Conservation (phyloP, 2,888 invertebrate genomes). For the Mongoloraphidia duomilia region DNA sequence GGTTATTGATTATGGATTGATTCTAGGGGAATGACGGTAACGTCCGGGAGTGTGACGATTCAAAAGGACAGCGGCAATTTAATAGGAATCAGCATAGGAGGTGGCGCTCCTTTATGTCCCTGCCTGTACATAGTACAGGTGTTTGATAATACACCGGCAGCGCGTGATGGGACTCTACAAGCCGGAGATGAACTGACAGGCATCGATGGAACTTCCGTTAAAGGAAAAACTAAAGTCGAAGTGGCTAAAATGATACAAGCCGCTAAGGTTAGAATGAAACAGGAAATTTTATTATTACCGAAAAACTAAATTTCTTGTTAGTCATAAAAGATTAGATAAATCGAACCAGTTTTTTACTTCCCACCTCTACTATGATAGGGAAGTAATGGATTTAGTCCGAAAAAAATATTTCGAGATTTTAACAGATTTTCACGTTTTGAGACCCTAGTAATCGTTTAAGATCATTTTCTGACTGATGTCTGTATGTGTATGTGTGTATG, state of each 20-base stretch:
- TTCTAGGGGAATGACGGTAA: slow-evolving; percentile 92
- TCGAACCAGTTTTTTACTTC: no score
- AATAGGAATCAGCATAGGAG: slow-evolving; percentile 97
- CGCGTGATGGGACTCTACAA: slow-evolving; percentile 83
- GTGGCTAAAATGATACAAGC: slow-evolving; percentile 99
- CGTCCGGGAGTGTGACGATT: slow-evolving; percentile 80
- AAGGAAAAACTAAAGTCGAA: slow-evolving; percentile 94
- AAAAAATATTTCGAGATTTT: no score
- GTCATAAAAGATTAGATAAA: no score
- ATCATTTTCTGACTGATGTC: no score
- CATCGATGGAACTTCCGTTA: slow-evolving; percentile 82
- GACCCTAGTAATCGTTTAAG: no score
- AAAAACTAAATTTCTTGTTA: no score
- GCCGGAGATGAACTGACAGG: slow-evolving; percentile 95
- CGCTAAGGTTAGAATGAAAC: slow-evolving; percentile 43
- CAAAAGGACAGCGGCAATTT: slow-evolving; percentile 85
- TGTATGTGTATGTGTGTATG: no score
- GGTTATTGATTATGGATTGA: not conserved
- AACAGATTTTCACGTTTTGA: no score
- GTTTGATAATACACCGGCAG: slow-evolving; percentile 95
- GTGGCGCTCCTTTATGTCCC: slow-evolving; percentile 88
- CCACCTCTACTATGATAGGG: no score
- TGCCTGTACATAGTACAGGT: slow-evolving; percentile 98
- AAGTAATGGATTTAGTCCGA: no score
- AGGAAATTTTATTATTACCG: no score